These are phyloP conservation scores for Hippolais icterina DNA, from an alignment of 2,113 vertebrate species.

Conservation along the genomic window DNA sequence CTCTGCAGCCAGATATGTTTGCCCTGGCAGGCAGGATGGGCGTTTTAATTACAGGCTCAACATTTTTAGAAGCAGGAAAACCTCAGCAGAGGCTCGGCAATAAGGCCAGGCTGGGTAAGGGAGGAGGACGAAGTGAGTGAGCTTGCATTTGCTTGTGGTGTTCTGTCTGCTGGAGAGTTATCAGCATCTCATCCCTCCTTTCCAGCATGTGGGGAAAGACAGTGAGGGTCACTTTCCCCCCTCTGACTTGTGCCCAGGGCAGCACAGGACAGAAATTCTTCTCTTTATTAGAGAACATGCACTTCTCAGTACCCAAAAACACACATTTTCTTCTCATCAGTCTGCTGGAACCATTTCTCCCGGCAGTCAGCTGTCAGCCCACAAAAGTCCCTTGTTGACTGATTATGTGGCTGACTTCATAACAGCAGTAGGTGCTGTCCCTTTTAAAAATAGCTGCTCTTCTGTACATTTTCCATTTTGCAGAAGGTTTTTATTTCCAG, in stretches of 20 bases:
- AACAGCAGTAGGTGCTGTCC: neutral
- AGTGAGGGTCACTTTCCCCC: neutral
- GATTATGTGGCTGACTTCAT: neutral
- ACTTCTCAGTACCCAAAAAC: neutral
- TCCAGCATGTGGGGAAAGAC: neutral
- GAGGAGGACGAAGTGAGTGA: neutral
- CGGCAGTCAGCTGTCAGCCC: constrained; percentile 15
- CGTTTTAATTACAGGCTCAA: constrained; percentile 8
- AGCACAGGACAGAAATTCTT: neutral
- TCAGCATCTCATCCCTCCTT: neutral
- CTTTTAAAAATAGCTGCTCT: constrained; percentile 39
- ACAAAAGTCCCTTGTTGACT: neutral
- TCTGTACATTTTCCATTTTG: constrained; percentile 9
- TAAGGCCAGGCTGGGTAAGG: neutral
- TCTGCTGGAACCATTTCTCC: neutral
- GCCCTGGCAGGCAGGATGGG: neutral
- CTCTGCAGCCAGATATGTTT: neutral
- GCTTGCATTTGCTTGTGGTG: neutral
- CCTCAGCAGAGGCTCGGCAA: neutral
- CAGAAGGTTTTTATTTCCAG: constrained; percentile 42
- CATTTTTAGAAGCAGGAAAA: constrained; percentile 61
- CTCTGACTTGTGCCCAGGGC: neutral
- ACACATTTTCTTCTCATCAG: neutral
- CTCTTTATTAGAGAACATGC: neutral
- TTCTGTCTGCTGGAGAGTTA: neutral